Evolutionary conservation across 1,140 invertebrate genomes (phyloP).

Genomic region (Hestina assimilis): DNA sequence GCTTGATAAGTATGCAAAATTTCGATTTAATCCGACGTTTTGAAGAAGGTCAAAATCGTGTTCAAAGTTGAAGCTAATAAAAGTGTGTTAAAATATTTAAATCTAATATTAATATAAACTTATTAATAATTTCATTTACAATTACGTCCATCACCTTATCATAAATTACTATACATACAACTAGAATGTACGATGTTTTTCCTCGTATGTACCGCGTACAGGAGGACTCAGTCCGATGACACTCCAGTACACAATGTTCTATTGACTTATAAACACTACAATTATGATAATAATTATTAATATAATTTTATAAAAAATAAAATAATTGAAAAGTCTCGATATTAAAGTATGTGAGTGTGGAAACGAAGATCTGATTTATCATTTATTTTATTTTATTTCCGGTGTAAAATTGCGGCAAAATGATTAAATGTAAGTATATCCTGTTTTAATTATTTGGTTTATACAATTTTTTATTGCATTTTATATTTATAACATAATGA

Average conservation of each 20-base stretch:
- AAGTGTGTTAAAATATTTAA: no score
- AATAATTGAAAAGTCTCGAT: slow-evolving; percentile 6
- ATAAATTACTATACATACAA: not conserved
- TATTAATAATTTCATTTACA: no score
- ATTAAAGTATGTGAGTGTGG: not conserved
- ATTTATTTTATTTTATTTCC: not conserved
- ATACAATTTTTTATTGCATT: not conserved
- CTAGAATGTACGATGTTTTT: slow-evolving; percentile 24
- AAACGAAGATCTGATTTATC: slow-evolving; percentile 11
- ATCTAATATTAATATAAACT: no score
- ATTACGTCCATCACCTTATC: not conserved
- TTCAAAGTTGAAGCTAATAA: no score
- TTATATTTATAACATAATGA: no score
- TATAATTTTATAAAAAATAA: not conserved
- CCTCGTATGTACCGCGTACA: slow-evolving; percentile 27
- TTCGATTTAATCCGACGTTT: no score
- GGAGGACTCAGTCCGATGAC: slow-evolving; percentile 11
- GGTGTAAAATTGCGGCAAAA: slow-evolving; percentile 5
- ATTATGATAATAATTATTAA: slow-evolving; percentile 8
- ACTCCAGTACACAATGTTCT: slow-evolving; percentile 20
- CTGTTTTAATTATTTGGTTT: slow-evolving; percentile 5
- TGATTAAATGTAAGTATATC: slow-evolving; percentile 35
- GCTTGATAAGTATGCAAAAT: no score
- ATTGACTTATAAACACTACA: slow-evolving; percentile 17
- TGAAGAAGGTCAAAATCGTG: no score